A percentile compares a stretch with the other conserved stretches of the same genome.
Conservation (phyloP, 1,140 invertebrate genomes). For the Holcopasites calliopsidis region DNA sequence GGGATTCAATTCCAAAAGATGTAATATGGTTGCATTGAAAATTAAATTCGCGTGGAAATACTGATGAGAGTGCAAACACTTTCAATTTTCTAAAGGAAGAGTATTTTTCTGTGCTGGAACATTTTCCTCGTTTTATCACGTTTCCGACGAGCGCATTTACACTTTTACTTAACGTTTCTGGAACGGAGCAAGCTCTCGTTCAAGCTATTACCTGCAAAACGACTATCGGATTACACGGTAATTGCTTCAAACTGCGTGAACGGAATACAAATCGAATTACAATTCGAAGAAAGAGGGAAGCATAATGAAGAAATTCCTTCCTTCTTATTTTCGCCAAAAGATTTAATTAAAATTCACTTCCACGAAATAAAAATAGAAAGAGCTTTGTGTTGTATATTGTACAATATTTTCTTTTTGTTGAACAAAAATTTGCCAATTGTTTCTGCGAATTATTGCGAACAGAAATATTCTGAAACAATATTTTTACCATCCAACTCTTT, state of each 20-base stretch:
- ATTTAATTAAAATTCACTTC: too few relatives aligned
- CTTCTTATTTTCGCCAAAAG: too few relatives aligned
- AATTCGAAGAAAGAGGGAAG: not conserved
- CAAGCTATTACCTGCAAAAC: constrained; percentile 29
- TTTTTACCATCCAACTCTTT: too few relatives aligned
- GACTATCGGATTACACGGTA: constrained; percentile 5
- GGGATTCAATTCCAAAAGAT: too few relatives aligned
- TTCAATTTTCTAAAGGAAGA: not conserved
- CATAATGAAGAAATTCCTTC: too few relatives aligned
- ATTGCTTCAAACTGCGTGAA: not conserved
- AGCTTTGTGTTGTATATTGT: too few relatives aligned
- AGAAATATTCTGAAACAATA: too few relatives aligned
- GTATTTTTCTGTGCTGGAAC: not conserved
- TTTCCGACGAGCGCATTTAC: not conserved
- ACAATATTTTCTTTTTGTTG: too few relatives aligned
- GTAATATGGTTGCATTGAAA: not conserved
- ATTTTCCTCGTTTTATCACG: too few relatives aligned
- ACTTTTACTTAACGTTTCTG: constrained; percentile 6
- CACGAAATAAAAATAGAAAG: too few relatives aligned
- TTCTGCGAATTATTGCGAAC: too few relatives aligned
- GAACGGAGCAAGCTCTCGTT: constrained; percentile 8
- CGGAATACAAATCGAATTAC: constrained; percentile 13
- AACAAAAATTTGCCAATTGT: too few relatives aligned
- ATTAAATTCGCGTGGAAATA: not conserved
- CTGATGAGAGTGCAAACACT: not conserved